Percentiles rank a stretch among this genome's conserved stretches.
Evolutionary conservation across 2,888 invertebrate genomes (phyloP).

Genomic region (Sminthurinus aureus): DNA sequence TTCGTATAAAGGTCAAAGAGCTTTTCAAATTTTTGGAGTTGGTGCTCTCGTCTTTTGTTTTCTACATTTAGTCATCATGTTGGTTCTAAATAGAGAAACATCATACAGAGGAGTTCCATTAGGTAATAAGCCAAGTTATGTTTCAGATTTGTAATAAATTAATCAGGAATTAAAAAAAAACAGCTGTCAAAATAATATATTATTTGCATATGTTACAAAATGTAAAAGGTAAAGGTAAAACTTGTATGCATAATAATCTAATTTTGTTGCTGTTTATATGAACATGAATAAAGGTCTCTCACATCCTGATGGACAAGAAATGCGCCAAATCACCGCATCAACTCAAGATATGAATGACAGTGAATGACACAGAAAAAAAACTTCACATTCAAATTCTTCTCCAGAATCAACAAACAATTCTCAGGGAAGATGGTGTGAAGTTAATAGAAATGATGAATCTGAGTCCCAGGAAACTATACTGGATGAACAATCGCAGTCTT

Average conservation of each 20-base stretch:
- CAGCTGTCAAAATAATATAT: not conserved
- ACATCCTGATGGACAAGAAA: conserved; percentile 58
- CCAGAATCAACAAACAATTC: conserved; percentile 10
- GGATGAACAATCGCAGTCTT: no score
- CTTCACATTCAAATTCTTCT: conserved; percentile 36
- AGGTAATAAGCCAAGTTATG: conserved; percentile 8
- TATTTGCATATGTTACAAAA: not conserved
- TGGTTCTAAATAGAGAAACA: conserved; percentile 60
- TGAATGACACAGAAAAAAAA: conserved; percentile 42
- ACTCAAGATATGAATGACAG: conserved; percentile 39
- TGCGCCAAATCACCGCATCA: conserved; percentile 49
- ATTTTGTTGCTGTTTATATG: no score
- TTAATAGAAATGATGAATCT: not conserved
- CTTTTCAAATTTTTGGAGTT: conserved; percentile 77
- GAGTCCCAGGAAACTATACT: not conserved
- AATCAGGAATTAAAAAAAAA: not conserved
- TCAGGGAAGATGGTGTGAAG: not conserved
- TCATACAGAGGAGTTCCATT: conserved; percentile 46
- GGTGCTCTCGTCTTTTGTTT: conserved; percentile 71
- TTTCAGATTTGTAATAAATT: not conserved
- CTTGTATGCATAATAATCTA: not conserved
- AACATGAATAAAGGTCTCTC: conserved; percentile 32
- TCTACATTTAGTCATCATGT: conserved; percentile 70
- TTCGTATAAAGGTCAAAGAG: conserved; percentile 71
- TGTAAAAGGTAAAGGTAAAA: not conserved